A percentile compares a stretch with the other conserved stretches of the same genome.
These are phyloP conservation scores for Artemia franciscana DNA, from an alignment of 1,140 invertebrate genomes.

Conservation along the genomic window DNA sequence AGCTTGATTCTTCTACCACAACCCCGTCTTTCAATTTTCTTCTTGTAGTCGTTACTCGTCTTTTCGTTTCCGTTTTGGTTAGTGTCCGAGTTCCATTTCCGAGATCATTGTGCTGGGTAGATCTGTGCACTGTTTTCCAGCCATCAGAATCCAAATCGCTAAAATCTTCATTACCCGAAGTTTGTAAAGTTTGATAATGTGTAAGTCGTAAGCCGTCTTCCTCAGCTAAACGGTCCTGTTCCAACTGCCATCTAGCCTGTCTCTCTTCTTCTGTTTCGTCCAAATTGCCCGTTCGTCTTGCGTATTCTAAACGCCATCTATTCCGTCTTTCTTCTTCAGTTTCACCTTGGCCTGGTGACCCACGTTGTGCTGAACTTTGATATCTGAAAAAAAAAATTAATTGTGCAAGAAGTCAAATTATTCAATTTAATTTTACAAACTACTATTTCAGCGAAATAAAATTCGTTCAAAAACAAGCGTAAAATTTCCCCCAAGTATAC, in stretches of 20 bases:
- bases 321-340: not conserved
- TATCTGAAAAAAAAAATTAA: too few species aligned
- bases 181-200: not conserved
- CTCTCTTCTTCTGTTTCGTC: not conserved
- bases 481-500: too few species aligned
- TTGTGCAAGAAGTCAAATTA: too few species aligned
- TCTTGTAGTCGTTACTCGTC: not conserved
- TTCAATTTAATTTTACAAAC: too few species aligned
- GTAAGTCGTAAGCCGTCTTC: not conserved
- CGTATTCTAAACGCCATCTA: not conserved
- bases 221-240: not conserved
- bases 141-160: not conserved
- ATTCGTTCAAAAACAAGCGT: too few species aligned
- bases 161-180: not conserved
- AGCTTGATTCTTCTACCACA: not conserved
- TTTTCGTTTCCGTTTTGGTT: constrained; percentile 1
- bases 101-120: not conserved
- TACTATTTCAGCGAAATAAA: too few species aligned
- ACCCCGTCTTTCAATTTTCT: not conserved
- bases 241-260: not conserved
- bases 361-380: too few species aligned
- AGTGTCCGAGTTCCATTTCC: not conserved
- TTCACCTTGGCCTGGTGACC: too few species aligned
- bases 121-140: not conserved
- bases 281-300: not conserved